These are phyloP conservation scores for Vanessa cardui DNA, from an alignment of 2,888 invertebrate species.

Conservation along the genomic window DNA sequence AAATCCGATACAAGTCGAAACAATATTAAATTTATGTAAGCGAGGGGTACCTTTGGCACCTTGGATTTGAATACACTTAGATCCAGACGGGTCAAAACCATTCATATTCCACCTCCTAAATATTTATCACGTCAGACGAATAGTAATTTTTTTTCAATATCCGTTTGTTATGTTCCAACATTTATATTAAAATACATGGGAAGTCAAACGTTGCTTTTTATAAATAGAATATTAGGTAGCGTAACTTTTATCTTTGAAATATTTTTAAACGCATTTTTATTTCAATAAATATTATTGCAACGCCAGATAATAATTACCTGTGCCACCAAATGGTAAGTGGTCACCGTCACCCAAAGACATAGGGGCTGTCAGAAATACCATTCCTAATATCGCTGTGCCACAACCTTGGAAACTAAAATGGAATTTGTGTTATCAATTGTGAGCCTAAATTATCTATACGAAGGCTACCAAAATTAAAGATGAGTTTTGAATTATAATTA, in stretches of 20 bases:
- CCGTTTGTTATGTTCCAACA: slow-evolving; percentile 31
- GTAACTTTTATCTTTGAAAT: too few species aligned
- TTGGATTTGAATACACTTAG: slow-evolving; percentile 49
- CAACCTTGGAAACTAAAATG: too few species aligned
- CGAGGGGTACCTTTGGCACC: slow-evolving; percentile 40
- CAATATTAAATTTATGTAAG: slow-evolving; percentile 44
- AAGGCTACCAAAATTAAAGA: neutral
- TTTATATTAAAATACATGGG: neutral
- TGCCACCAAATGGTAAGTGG: too few species aligned
- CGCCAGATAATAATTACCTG: too few species aligned
- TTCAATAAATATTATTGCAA: too few species aligned
- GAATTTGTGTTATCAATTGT: too few species aligned
- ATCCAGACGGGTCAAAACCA: slow-evolving; percentile 58
- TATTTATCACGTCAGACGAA: slow-evolving; percentile 52
- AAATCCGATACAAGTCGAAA: slow-evolving; percentile 14
- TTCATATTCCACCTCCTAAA: slow-evolving; percentile 58
- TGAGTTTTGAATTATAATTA: neutral
- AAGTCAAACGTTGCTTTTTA: neutral
- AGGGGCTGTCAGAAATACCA: too few species aligned
- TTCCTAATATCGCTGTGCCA: too few species aligned
- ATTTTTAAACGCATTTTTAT: too few species aligned
- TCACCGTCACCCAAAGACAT: too few species aligned
- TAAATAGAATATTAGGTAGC: neutral
- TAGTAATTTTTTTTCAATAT: slow-evolving; percentile 36
- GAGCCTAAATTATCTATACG: neutral